Base-by-base conservation (phyloP, 2,888 invertebrate genomes). In the Lepidocyrtinus sp. region DNA sequence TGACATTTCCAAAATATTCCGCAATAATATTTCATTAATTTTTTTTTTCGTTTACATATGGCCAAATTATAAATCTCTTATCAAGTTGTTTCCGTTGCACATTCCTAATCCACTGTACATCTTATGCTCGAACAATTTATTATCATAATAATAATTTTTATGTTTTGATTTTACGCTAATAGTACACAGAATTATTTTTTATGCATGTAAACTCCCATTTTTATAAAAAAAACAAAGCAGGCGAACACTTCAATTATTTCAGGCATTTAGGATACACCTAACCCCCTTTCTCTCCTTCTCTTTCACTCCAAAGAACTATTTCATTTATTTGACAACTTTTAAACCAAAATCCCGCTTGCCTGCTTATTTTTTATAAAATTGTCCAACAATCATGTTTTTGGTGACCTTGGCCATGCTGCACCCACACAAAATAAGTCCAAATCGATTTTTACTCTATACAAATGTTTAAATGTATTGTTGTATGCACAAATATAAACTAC, bases 141-240 rank as follows among this genome's bases (percentile, higher is more conserved):
- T 55, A 55, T 55, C 55, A 36, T 55, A n/a, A 55, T 17, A 55
- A 12, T n/a, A n/a, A n/a, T 55, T n/a, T 12, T 55, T 55, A 55
- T 55, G 5, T 55, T 55, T 55, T 55, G n/a, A 55, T 55, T 55
- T 3, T 55, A 55, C 17, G 55, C 55, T 55, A 55, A 2, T 55
- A 55, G 55, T 55, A 7, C 55, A 55, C 55, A 17, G 55, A 55
- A 55, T 55, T n/a, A 64, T 50, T 70, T 26, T 67, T 73, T 78
- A 25, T 62, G 36, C 46, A 73, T 61, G 15, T 19, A 75, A 55
- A 68, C 55, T 46, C 67, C 19, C 19, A n/a, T 50, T 25, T 55
- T 55, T 55, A 55, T 59, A 61, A 74, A n/a, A n/a, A n/a, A 79
- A 73, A 74, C 67, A 74, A 79, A 74, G 69, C 79, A 70, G 79